Base-by-base conservation (phyloP, 2,797 vertebrate species). In the Xenops minutus region DNA sequence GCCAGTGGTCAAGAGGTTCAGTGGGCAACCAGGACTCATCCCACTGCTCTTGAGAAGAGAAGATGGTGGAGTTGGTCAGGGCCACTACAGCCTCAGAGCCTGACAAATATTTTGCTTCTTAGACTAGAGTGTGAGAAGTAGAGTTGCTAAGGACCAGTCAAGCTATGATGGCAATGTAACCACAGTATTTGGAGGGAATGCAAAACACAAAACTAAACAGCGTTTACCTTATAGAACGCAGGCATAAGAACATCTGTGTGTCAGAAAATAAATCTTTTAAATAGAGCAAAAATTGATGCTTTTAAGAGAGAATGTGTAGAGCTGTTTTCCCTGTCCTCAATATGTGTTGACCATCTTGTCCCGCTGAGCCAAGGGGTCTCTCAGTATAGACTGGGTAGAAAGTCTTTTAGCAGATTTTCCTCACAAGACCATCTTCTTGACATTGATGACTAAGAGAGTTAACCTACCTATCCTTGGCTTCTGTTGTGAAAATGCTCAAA, bases 111-210 rank as follows among this genome's bases (percentile, higher is more conserved):
- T 92, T 72, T 83, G 26, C 27, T 75, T 16, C 30, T 64, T 78
- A 37, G 7, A 48, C 12, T 21, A 27, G 13, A 22, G 9, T 56
- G 32, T 39, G 37, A 59, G 24, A 83, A 74, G 19, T 6, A 74
- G 44, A 64, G 10, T 10, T 71, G 29, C 24, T 75, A 62, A 1
- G 2, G 34, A 84, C 85, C 81, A 86, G 37, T 56, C 32, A 74
- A 68, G 39, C 4, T 77, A 7, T 18, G 12, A 52, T 46, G 37
- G 67, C 24, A 91, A 82, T 8, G 3, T 54, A 82, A 73, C 19
- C 15, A 43, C 39, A 72, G n/a, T 12, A 62, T 66, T 76, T 54
- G 36, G 27, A 7, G 1, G 22, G 27, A 68, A 82, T 0, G 0
- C 34, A 62, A 92, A 95, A 64, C n/a, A 69, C 21, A 76, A 85